These are phyloP conservation scores for Volucella zonaria DNA, from an alignment of 2,888 invertebrate species.

Conservation along the genomic window DNA sequence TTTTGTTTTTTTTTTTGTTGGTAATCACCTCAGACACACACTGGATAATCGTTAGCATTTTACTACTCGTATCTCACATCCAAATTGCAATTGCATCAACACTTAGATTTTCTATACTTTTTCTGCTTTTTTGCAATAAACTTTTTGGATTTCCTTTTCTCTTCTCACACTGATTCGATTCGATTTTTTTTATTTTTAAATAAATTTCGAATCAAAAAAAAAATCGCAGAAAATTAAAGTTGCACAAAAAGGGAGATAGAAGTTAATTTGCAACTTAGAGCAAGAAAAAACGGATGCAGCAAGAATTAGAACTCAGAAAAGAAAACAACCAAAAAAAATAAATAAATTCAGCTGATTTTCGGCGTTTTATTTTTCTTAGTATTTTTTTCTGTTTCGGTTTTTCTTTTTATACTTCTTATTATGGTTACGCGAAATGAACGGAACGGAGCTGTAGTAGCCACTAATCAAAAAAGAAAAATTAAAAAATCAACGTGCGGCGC, in stretches of 20 bases:
- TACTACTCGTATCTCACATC: conserved; percentile 31
- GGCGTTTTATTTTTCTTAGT: conserved; percentile 23
- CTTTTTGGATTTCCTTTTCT: not conserved
- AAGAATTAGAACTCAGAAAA: conserved; percentile 7
- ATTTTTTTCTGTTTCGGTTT: not conserved
- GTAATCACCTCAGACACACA: conserved; percentile 54
- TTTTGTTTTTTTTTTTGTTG: conserved; percentile 9
- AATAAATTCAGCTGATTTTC: conserved; percentile 51
- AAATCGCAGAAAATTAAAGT: conserved; percentile 22
- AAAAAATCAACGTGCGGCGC: conserved; percentile 62
- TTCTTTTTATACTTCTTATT: not conserved
- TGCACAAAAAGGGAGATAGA: conserved; percentile 20
- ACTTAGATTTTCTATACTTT: conserved; percentile 10
- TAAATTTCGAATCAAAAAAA: conserved; percentile 9
- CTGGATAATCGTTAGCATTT: conserved; percentile 60
- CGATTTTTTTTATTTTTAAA: conserved; percentile 18
- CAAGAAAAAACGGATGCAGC: conserved; percentile 15
- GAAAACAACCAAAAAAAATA: conserved; percentile 1
- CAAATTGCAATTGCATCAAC: conserved; percentile 7
- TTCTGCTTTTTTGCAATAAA: conserved; percentile 21
- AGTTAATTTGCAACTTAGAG: conserved; percentile 15
- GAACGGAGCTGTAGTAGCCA: conserved; percentile 60
- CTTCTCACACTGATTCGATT: conserved; percentile 3
- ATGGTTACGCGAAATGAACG: conserved; percentile 59
- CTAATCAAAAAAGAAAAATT: conserved; percentile 62